Conservation (phyloP, 1,140 invertebrate species). For the Bilobella aurantiaca region DNA sequence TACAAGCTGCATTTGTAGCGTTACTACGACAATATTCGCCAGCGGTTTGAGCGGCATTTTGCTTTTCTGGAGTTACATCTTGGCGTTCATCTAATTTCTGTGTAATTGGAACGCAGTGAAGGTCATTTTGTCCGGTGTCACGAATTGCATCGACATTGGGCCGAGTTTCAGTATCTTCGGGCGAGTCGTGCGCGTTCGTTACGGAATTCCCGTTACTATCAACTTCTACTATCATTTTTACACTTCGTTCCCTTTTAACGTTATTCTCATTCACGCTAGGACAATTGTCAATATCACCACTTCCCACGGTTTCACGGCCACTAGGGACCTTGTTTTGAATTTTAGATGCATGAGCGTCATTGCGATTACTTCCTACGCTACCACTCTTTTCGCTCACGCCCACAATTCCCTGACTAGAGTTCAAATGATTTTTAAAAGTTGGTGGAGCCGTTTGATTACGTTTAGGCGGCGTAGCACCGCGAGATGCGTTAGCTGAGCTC, state of each 20-base stretch:
- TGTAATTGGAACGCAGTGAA: too few relatives aligned
- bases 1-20: too few relatives aligned
- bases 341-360: slow-evolving; percentile 9
- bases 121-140: too few relatives aligned
- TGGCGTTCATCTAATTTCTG: too few relatives aligned
- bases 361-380: background rate
- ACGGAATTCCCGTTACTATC: slow-evolving; percentile 32
- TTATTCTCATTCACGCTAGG: slow-evolving; percentile 23
- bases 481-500: background rate
- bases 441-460: background rate
- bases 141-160: too few relatives aligned
- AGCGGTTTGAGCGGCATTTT: too few relatives aligned
- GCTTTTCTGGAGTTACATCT: too few relatives aligned
- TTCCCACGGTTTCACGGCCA: slow-evolving; percentile 16
- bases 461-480: background rate
- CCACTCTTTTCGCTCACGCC: background rate
- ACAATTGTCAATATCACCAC: slow-evolving; percentile 17
- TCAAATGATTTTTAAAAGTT: background rate
- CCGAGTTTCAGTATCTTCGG: slow-evolving; percentile 6
- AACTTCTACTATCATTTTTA: slow-evolving; percentile 8
- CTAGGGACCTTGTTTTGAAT: too few relatives aligned
- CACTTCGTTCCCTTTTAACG: background rate
- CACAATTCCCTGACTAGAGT: too few relatives aligned
- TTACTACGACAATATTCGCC: too few relatives aligned
- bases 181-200: background rate